Evolutionary conservation across 2,113 vertebrate genomes (phyloP).

Genomic region (Rynchops niger): DNA sequence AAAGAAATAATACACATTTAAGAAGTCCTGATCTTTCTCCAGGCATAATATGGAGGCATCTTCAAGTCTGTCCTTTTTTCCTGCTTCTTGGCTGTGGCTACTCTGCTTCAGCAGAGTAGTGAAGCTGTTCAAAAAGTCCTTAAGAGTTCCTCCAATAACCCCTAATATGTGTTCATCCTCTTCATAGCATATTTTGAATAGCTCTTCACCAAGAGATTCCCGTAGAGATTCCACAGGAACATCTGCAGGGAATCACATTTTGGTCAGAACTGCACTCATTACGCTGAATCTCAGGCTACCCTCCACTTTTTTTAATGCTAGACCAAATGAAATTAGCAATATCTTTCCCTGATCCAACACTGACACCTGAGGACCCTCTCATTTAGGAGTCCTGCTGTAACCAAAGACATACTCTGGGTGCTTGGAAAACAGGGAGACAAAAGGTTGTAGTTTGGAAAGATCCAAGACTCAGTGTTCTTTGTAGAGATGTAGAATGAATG

Average conservation of each 20-base stretch:
- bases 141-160: constrained; percentile 93
- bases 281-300: background rate
- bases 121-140: constrained; percentile 98
- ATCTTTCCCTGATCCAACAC: background rate
- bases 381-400: background rate
- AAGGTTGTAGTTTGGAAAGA: background rate
- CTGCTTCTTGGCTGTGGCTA: constrained; percentile 74
- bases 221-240: constrained; percentile 80
- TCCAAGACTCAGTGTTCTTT: background rate
- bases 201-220: constrained; percentile 88
- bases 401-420: background rate
- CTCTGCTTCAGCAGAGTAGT: constrained; percentile 93
- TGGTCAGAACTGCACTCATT: background rate
- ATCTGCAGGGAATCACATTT: constrained; percentile 72
- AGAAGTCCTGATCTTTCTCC: constrained; percentile 89
- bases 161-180: constrained; percentile 91
- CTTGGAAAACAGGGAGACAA: background rate
- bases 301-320: background rate
- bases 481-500: background rate
- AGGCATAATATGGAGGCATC: constrained; percentile 92
- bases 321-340: background rate
- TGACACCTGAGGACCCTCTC: background rate
- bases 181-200: constrained; percentile 94
- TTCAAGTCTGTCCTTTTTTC: constrained; percentile 76
- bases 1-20: constrained; percentile 95